A percentile compares a stretch with the other conserved stretches of the same genome.
Conservation (phyloP, 2,113 vertebrate genomes). For the Eulemur rufifrons region DNA sequence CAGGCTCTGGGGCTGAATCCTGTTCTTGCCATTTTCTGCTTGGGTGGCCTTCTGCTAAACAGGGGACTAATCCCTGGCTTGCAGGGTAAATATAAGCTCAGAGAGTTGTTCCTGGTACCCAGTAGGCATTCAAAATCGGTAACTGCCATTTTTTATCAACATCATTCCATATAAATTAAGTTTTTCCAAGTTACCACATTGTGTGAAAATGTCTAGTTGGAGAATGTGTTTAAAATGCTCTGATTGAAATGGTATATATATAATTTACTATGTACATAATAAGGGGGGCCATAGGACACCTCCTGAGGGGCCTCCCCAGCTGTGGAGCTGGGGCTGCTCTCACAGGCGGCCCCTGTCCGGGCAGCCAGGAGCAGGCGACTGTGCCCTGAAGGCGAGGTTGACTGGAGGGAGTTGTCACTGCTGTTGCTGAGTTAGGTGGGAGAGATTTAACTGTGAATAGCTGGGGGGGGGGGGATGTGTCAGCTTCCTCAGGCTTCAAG, state of each 20-base stretch:
- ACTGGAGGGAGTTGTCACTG: not conserved
- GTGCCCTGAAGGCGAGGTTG: not conserved
- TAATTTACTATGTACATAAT: not conserved
- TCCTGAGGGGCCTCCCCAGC: not conserved
- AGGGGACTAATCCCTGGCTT: not conserved
- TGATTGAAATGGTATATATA: too few species aligned
- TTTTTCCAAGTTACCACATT: too few species aligned
- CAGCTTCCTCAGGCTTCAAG: not conserved
- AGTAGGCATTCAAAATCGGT: not conserved
- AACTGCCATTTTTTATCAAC: not conserved
- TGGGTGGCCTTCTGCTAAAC: not conserved
- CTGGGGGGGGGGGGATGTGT: not conserved
- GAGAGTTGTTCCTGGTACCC: not conserved
- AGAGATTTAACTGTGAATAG: not conserved
- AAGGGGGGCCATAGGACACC: fast-evolving
- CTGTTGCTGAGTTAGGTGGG: not conserved
- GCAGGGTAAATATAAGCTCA: not conserved
- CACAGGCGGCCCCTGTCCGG: not conserved
- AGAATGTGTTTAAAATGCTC: not conserved
- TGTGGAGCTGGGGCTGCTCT: not conserved
- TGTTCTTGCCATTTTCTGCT: not conserved
- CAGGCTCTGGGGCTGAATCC: not conserved
- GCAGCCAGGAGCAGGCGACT: fast-evolving
- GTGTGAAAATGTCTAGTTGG: not conserved
- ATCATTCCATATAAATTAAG: not conserved